Conservation (phyloP, 1,140 invertebrate species). For the Antheraea mylitta region DNA sequence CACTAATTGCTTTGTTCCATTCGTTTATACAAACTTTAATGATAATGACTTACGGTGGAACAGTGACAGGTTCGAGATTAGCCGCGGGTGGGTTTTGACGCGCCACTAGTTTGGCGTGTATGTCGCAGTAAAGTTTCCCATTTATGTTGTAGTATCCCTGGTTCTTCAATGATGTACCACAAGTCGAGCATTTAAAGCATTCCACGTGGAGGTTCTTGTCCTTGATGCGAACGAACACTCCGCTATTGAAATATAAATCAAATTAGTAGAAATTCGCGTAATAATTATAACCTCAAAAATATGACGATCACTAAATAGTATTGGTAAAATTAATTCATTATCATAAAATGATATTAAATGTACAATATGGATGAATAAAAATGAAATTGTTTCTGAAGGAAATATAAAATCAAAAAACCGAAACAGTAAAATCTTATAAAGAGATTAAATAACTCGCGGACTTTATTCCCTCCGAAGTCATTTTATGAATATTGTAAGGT, state of each 20-base stretch:
- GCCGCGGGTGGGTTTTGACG: slow-evolving; percentile 88
- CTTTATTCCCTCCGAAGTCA: not conserved
- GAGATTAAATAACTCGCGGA: too few relatives aligned
- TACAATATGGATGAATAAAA: too few relatives aligned
- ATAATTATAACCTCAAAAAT: not conserved
- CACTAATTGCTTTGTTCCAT: too few relatives aligned
- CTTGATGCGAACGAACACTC: slow-evolving; percentile 97
- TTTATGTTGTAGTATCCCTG: slow-evolving; percentile 97
- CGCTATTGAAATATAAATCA: slow-evolving; percentile 79
- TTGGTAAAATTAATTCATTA: not conserved
- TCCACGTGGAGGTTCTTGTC: slow-evolving; percentile 97
- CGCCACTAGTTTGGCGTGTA: slow-evolving; percentile 94
- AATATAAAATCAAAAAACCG: too few relatives aligned
- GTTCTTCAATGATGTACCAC: slow-evolving; percentile 96
- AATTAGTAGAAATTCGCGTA: slow-evolving; percentile 8
- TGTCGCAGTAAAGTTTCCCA: slow-evolving; percentile 97
- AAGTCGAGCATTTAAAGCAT: slow-evolving; percentile 98
- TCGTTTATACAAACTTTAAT: not conserved
- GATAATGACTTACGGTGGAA: slow-evolving; percentile 85
- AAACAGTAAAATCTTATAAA: too few relatives aligned
- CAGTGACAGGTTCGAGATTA: slow-evolving; percentile 88
- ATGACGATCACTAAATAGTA: not conserved
- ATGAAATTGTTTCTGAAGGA: too few relatives aligned
- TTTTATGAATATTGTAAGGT: not conserved
- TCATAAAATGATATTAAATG: too few relatives aligned